These are phyloP conservation scores for Microchirus variegatus DNA, from an alignment of 2,797 vertebrate species.

Conservation along the genomic window DNA sequence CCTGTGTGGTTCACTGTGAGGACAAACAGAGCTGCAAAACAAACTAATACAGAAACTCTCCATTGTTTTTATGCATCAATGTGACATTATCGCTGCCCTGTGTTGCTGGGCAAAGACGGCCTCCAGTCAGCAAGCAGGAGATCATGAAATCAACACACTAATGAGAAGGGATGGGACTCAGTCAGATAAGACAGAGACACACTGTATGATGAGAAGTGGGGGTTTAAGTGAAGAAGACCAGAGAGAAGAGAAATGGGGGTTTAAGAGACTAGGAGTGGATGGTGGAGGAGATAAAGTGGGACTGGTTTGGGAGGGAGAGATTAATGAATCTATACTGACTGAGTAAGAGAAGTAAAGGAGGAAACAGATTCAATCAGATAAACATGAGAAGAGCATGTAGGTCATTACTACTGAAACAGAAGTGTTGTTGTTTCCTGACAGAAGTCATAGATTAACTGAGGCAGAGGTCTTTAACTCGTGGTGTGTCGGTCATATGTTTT, in stretches of 20 bases:
- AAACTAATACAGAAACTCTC: conserved; percentile 29
- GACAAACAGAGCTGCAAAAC: conserved; percentile 31
- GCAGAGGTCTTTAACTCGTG: background rate
- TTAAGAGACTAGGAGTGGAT: conserved; percentile 1
- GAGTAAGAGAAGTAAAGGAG: background rate
- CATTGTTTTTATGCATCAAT: background rate
- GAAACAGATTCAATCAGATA: background rate
- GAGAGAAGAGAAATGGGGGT: background rate
- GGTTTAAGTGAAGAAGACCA: conserved; percentile 1
- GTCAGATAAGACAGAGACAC: conserved; percentile 22
- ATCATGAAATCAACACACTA: conserved; percentile 27
- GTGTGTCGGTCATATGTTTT: too few species aligned
- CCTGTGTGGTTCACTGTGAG: conserved; percentile 14
- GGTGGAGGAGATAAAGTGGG: conserved; percentile 3
- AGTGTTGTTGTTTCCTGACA: conserved; percentile 5
- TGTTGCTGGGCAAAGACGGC: conserved; percentile 22
- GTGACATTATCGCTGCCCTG: conserved; percentile 4
- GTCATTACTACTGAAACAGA: conserved; percentile 6
- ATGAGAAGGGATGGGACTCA: conserved; percentile 14
- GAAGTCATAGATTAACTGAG: conserved; percentile 19
- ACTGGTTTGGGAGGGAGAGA: conserved; percentile 1
- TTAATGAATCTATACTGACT: background rate
- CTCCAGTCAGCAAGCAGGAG: conserved; percentile 2
- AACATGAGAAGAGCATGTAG: conserved; percentile 9
- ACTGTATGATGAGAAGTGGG: background rate